Evolutionary conservation across 2,113 vertebrate genomes (phyloP).

Genomic region (Cinclus cinclus): DNA sequence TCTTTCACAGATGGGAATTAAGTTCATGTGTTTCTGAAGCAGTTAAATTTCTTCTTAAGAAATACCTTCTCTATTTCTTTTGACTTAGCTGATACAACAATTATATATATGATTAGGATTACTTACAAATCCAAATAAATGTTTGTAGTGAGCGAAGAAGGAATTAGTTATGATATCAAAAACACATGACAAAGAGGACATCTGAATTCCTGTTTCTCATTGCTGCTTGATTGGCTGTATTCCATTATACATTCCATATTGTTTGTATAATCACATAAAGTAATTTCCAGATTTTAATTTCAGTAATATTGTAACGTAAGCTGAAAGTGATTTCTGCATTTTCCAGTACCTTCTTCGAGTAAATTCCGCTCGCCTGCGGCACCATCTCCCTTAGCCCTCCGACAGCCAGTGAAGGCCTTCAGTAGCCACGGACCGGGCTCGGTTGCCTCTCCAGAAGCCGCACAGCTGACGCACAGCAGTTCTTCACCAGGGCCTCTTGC

Average conservation of each 20-base stretch:
- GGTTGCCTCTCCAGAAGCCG: constrained; percentile 68
- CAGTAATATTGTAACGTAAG: not conserved
- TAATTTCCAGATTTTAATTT: not conserved
- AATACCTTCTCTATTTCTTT: not conserved
- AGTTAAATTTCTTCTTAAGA: not conserved
- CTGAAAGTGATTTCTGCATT: not conserved
- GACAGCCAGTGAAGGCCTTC: constrained; percentile 93
- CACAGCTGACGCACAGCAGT: constrained; percentile 71
- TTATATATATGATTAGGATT: not conserved
- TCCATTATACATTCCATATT: constrained; percentile 29
- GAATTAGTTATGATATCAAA: not conserved
- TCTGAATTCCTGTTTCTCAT: constrained; percentile 68
- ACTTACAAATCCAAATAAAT: not conserved
- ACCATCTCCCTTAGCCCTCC: constrained; percentile 89
- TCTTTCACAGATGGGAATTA: not conserved
- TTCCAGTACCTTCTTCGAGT: constrained; percentile 92
- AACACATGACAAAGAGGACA: constrained; percentile 10
- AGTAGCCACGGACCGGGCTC: constrained; percentile 79
- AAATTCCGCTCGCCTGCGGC: constrained; percentile 90
- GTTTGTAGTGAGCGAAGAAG: not conserved
- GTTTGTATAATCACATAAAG: constrained; percentile 16
- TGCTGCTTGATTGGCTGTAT: constrained; percentile 63
- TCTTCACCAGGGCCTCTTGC: constrained; percentile 73
- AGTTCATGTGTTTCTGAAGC: not conserved
- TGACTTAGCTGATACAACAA: not conserved